These are phyloP conservation scores for Sphyrna mokarran DNA, from an alignment of 2,113 vertebrate species.

Conservation along the genomic window DNA sequence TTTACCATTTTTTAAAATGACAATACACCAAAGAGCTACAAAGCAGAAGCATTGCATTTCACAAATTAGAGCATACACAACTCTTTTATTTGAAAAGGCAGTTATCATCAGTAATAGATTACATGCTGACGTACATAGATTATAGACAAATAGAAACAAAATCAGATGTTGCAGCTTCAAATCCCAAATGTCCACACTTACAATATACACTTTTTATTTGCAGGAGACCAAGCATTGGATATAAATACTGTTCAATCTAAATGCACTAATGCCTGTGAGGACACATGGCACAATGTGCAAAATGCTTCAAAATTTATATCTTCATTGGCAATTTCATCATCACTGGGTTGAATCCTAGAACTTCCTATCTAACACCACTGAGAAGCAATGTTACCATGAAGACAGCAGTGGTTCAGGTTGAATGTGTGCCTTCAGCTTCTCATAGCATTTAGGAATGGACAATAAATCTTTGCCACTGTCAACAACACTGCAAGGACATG, in stretches of 20 bases:
- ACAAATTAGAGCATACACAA: slow-evolving; percentile 17
- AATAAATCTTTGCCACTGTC: not conserved
- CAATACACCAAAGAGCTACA: not conserved
- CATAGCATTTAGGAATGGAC: not conserved
- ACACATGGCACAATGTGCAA: not conserved
- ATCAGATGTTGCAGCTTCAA: not conserved
- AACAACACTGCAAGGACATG: not conserved
- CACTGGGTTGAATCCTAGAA: not conserved
- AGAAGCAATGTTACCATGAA: not conserved
- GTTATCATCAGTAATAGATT: slow-evolving; percentile 1
- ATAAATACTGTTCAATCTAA: not conserved
- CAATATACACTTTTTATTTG: not conserved
- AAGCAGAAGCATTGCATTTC: not conserved
- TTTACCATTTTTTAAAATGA: not conserved
- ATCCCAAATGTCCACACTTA: not conserved
- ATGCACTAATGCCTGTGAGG: not conserved
- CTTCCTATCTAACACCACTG: not conserved
- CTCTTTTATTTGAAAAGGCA: slow-evolving; percentile 24
- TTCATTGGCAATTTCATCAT: too few relatives aligned
- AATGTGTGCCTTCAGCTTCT: not conserved
- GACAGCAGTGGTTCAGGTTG: not conserved
- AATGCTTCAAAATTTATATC: not conserved
- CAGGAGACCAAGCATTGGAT: not conserved
- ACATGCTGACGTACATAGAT: not conserved
- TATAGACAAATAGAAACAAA: not conserved